Evolutionary conservation across 2,113 vertebrate species (phyloP), one percentile per base, ranked within the genome.

Genomic region (Ictalurus furcatus): DNA sequence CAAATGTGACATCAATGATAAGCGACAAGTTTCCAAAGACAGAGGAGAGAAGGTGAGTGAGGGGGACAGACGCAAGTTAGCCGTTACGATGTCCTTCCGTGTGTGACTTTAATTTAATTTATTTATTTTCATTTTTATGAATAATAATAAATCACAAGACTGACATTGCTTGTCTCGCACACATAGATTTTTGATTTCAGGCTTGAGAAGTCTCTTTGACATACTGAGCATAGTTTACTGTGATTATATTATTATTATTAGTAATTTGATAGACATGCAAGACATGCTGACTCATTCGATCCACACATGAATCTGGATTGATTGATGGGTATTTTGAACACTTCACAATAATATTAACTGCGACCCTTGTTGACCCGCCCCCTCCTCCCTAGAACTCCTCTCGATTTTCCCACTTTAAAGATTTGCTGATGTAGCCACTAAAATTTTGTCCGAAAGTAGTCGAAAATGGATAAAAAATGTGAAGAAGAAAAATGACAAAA

Each of bases 1-100:
- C 93, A 99, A 99, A 91, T 99, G 98, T 81, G 98, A 99, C 21
- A 98, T 99, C 82, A 99, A 99, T 0, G 97, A 99, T 93, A 99
- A 98, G 94, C 96, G 98, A 87, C 98, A 99, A 90, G 98, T 99
- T 28, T 98, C 98, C 78, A 97, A 96, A 94, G 98, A 99, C 58
- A 95, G 97, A 40, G 98, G 98, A 74, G 98, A 99, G 90, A 98
- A 99, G 97, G 98, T 99, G 21, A 95, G 54, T 56, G 44, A 48
- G 95, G 56, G 71, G 23, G 17, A 56, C 65, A 0, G 11, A 52
- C 23, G 48, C 40, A 73, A 6, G 3, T 82, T 30, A 16, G 0
- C 85, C 25, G 0, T 2, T 2, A 37, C 8, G 7, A 30, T 0
- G 0, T 0, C 0, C 9, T 56, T 14, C 84, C 4, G 6, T 84